These are phyloP conservation scores for Hyposmocoma kahamanoa DNA, from an alignment of 1,140 invertebrate species.

Conservation along the genomic window DNA sequence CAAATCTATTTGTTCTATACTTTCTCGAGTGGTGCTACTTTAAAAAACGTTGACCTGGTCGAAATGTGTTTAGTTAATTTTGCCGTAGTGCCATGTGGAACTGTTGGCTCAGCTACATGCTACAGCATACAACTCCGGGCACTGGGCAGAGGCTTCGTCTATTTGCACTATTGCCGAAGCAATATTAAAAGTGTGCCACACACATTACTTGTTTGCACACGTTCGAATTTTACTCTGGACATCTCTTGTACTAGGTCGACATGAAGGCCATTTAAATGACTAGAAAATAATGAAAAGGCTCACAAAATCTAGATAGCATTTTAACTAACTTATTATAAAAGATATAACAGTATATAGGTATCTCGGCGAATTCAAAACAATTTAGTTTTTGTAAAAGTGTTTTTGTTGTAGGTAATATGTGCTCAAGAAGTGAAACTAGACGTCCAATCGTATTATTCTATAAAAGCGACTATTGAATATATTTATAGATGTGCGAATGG, in stretches of 20 bases:
- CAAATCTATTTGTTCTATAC: conserved; percentile 47
- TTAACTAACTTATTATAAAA: too few relatives aligned
- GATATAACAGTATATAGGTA: too few relatives aligned
- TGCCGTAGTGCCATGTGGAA: conserved; percentile 14
- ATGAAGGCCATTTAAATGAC: too few relatives aligned
- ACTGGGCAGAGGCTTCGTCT: conserved; percentile 11
- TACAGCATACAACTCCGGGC: not conserved
- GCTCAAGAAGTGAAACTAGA: too few relatives aligned
- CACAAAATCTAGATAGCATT: too few relatives aligned
- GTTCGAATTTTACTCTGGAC: conserved; percentile 4
- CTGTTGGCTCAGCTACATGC: not conserved
- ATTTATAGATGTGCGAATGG: conserved; percentile 55
- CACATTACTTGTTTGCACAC: conserved; percentile 29
- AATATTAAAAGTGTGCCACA: conserved; percentile 40
- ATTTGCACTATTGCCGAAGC: conserved; percentile 29
- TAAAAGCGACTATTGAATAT: too few relatives aligned
- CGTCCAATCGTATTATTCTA: too few relatives aligned
- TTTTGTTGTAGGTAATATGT: too few relatives aligned
- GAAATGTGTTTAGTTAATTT: conserved; percentile 41
- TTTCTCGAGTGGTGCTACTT: conserved; percentile 52
- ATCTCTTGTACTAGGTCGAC: too few relatives aligned
- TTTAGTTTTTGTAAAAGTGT: too few relatives aligned
- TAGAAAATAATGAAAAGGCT: too few relatives aligned
- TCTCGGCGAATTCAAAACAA: too few relatives aligned
- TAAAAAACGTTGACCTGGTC: conserved; percentile 49